phyloP scores from a whole-genome alignment of 2,113 vertebrate genomes.

The Bambusicola thoracicus region DNA sequence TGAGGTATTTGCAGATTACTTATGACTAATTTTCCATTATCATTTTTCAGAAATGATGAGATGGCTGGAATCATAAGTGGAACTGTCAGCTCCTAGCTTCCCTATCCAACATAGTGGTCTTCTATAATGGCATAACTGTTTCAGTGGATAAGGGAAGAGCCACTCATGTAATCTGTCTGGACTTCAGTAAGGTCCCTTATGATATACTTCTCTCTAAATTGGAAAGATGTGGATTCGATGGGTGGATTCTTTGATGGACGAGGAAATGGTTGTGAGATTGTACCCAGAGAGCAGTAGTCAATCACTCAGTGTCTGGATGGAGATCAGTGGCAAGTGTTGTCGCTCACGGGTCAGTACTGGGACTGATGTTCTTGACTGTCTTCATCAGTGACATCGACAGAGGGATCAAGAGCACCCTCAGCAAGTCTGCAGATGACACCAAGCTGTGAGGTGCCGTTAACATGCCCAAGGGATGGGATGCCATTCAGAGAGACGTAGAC shows the following conservation, averaged over 20 bases:
- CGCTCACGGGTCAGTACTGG: background rate
- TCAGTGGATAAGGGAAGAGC: background rate
- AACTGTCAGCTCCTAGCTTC: background rate
- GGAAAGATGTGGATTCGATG: background rate
- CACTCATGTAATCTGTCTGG: background rate
- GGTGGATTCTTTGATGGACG: background rate
- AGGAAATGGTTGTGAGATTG: background rate
- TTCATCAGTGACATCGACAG: background rate
- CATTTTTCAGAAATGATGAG: background rate
- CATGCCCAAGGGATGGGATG: too few relatives aligned
- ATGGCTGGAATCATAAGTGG: background rate
- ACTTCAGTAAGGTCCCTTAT: background rate
- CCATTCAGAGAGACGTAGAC: too few relatives aligned
- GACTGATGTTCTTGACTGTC: background rate
- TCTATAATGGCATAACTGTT: background rate
- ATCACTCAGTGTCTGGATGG: background rate
- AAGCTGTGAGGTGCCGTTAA: background rate
- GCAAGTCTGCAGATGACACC: background rate
- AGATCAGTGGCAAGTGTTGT: background rate
- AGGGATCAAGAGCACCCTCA: background rate
- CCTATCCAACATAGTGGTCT: background rate
- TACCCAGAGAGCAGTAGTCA: background rate
- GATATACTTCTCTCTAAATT: background rate
- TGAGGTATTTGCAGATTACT: background rate
- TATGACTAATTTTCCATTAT: background rate